Percentiles rank a stretch among this genome's conserved stretches.
Evolutionary conservation across 2,797 vertebrate species (phyloP).

Genomic region (Fundulus diaphanus): DNA sequence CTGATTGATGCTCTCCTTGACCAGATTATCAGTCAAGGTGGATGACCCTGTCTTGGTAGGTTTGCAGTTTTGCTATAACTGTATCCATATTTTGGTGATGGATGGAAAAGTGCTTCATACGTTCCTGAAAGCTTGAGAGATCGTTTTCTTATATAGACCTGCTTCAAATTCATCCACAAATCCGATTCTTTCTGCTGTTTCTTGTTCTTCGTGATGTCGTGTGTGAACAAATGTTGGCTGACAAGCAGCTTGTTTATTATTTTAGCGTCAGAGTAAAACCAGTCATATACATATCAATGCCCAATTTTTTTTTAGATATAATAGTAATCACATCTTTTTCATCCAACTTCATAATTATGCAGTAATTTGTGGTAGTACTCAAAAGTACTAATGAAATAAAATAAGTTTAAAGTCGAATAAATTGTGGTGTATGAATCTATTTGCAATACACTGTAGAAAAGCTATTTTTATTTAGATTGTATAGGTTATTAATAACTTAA

Average conservation of each 20-base stretch:
- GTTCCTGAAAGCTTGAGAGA: too few relatives aligned
- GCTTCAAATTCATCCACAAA: background rate
- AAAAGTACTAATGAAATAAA: background rate
- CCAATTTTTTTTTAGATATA: too few relatives aligned
- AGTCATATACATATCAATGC: background rate
- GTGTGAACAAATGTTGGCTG: background rate
- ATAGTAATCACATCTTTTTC: too few relatives aligned
- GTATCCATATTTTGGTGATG: background rate
- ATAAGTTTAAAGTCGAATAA: background rate
- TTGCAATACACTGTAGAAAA: too few relatives aligned
- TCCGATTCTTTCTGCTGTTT: background rate
- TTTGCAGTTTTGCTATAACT: background rate
- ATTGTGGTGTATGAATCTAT: too few relatives aligned
- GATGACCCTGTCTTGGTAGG: background rate
- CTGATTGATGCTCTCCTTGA: background rate
- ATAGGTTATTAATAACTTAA: too few relatives aligned
- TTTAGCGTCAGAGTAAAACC: background rate
- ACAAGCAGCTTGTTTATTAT: background rate
- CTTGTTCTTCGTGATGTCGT: background rate
- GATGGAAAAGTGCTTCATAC: background rate
- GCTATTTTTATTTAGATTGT: too few relatives aligned
- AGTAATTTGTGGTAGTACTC: background rate
- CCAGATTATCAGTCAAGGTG: background rate
- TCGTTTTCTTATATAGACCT: background rate
- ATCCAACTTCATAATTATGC: background rate